Evolutionary conservation across 2,888 invertebrate genomes (phyloP).

Genomic region (Aleiodes leptofemur): DNA sequence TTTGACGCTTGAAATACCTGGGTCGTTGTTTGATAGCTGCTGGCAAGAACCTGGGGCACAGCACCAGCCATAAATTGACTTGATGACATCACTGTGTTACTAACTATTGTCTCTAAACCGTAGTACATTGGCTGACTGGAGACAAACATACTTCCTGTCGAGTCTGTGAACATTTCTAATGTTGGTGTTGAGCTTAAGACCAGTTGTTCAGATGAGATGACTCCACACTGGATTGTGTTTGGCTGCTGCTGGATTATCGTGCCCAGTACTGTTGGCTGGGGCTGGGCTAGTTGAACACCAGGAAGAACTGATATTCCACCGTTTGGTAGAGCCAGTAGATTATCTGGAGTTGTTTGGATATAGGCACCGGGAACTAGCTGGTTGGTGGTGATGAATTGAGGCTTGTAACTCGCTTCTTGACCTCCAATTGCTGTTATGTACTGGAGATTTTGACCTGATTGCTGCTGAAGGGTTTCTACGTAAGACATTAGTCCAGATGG

Average conservation of each 20-base stretch:
- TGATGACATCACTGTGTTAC: constrained; percentile 93
- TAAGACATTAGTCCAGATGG: constrained; percentile 81
- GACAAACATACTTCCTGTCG: constrained; percentile 73
- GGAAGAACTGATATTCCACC: constrained; percentile 72
- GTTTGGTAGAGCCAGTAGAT: constrained; percentile 69
- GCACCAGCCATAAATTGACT: constrained; percentile 90
- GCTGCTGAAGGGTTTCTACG: constrained; percentile 83
- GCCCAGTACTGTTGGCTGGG: constrained; percentile 70
- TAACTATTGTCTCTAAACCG: constrained; percentile 90
- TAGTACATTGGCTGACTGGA: constrained; percentile 87
- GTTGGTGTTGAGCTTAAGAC: constrained; percentile 80
- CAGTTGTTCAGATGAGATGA: constrained; percentile 79
- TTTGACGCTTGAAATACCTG: constrained; percentile 91
- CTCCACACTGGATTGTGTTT: constrained; percentile 77
- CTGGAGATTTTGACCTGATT: constrained; percentile 84
- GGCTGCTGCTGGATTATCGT: constrained; percentile 76
- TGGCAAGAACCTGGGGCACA: constrained; percentile 87
- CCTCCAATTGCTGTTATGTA: constrained; percentile 85
- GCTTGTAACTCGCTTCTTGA: constrained; percentile 67
- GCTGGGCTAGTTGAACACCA: constrained; percentile 68
- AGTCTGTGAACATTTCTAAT: constrained; percentile 81
- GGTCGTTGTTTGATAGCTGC: constrained; percentile 90
- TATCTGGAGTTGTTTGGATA: constrained; percentile 70
- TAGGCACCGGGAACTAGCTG: constrained; percentile 71
- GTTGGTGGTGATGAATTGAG: constrained; percentile 70